phyloP scores from a whole-genome alignment of 2,888 invertebrate species.

The Tetranychus piercei region DNA sequence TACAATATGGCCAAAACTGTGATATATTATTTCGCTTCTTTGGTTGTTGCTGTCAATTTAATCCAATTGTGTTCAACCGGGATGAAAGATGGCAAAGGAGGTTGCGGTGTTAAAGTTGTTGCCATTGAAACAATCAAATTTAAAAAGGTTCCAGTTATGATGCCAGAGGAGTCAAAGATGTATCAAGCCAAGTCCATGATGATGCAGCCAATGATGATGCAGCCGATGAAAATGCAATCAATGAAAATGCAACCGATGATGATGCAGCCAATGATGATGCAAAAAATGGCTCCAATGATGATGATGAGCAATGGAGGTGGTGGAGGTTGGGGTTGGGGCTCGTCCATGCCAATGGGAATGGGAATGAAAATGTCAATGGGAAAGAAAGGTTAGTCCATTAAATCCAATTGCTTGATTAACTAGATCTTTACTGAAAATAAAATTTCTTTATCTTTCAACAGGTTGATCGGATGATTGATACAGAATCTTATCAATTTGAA shows the following conservation, averaged over 20 bases:
- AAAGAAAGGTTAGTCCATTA: background rate
- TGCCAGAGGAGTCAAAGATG: background rate
- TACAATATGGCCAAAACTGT: background rate
- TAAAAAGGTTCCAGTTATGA: conserved; percentile 6
- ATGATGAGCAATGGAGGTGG: background rate
- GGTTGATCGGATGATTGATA: background rate
- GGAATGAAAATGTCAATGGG: background rate
- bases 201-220: background rate
- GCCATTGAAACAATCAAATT: conserved; percentile 1
- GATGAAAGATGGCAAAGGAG: conserved; percentile 3
- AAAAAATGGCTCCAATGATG: background rate
- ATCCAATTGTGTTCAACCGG: background rate
- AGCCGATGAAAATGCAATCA: background rate
- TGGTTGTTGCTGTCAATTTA: background rate
- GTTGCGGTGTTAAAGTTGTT: conserved; percentile 6
- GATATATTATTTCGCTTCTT: background rate
- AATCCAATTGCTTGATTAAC: background rate
- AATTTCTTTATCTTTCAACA: background rate
- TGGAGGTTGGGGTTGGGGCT: background rate
- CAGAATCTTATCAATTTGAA: background rate
- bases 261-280: background rate
- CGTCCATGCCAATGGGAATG: background rate
- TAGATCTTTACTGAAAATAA: background rate
- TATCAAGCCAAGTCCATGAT: conserved; percentile 4
- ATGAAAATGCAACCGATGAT: background rate